Conservation (phyloP, 2,888 invertebrate species). For the Nomada ruficornis region DNA sequence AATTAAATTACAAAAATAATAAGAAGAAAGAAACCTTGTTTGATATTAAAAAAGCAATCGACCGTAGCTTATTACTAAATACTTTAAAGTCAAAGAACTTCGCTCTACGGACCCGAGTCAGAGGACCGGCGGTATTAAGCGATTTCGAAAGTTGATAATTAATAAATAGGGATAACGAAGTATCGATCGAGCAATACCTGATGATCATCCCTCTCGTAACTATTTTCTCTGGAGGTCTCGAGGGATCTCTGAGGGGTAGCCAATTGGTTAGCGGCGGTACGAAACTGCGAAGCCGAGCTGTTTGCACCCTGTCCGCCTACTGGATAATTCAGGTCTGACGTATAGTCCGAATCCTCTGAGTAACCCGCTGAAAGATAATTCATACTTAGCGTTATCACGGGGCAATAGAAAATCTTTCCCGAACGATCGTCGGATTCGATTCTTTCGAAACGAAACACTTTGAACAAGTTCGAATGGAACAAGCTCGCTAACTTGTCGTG, state of each 20-base stretch:
- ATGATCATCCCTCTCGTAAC: conserved; percentile 92
- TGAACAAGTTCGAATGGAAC: conserved; percentile 2
- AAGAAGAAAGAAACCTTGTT: neutral
- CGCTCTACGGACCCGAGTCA: neutral
- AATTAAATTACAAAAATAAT: neutral
- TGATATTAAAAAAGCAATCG: neutral
- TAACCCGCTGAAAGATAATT: conserved; percentile 91
- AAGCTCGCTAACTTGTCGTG: conserved; percentile 4
- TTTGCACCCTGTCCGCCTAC: conserved; percentile 94
- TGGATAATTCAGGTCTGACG: conserved; percentile 97
- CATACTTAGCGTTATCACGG: conserved; percentile 14
- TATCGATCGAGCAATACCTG: conserved; percentile 79
- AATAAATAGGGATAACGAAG: conserved; percentile 1
- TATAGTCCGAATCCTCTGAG: conserved; percentile 98
- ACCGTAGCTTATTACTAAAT: neutral
- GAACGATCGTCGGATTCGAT: neutral
- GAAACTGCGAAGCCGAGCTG: conserved; percentile 95
- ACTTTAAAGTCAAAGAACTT: neutral
- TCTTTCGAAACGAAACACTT: neutral
- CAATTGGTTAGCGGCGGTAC: conserved; percentile 91
- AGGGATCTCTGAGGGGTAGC: conserved; percentile 91
- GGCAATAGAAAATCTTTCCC: neutral
- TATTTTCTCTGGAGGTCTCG: conserved; percentile 92
- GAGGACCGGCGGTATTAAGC: neutral
- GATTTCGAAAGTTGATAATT: neutral